Conservation (phyloP, 2,797 vertebrate species). For the Halcyon chelicuti region DNA sequence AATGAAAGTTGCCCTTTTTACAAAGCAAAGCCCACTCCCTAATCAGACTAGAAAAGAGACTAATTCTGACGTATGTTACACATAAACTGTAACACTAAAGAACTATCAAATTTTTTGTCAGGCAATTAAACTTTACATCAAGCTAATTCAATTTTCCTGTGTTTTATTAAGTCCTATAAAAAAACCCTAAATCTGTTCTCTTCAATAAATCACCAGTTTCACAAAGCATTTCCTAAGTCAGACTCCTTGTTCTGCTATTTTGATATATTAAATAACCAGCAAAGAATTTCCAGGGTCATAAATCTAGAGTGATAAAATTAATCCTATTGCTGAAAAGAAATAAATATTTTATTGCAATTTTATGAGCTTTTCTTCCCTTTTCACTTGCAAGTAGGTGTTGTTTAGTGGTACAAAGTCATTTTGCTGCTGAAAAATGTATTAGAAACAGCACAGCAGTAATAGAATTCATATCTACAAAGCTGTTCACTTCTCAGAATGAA, state of each 20-base stretch:
- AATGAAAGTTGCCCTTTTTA: constrained; percentile 18
- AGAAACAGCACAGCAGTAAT: constrained; percentile 58
- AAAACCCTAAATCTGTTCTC: constrained; percentile 34
- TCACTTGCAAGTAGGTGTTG: constrained; percentile 72
- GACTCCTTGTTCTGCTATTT: constrained; percentile 75
- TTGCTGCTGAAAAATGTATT: constrained; percentile 71
- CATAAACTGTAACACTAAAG: constrained; percentile 66
- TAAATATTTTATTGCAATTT: constrained; percentile 84
- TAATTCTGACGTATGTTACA: constrained; percentile 47
- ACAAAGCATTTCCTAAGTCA: constrained; percentile 70
- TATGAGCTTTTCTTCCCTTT: constrained; percentile 81
- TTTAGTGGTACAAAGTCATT: constrained; percentile 70
- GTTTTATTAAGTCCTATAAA: constrained; percentile 77
- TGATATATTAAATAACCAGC: constrained; percentile 82
- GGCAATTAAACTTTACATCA: constrained; percentile 80
- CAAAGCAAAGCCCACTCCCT: not conserved
- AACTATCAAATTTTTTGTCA: constrained; percentile 74
- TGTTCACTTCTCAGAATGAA: constrained; percentile 39
- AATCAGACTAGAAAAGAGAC: constrained; percentile 22
- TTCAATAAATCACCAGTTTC: constrained; percentile 76
- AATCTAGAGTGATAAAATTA: constrained; percentile 83
- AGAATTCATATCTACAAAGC: constrained; percentile 67
- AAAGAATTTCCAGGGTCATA: constrained; percentile 77
- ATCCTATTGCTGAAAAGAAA: constrained; percentile 79
- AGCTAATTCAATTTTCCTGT: constrained; percentile 78